phyloP scores from a whole-genome alignment of 2,113 vertebrate genomes.

The Meleagris gallopavo region DNA sequence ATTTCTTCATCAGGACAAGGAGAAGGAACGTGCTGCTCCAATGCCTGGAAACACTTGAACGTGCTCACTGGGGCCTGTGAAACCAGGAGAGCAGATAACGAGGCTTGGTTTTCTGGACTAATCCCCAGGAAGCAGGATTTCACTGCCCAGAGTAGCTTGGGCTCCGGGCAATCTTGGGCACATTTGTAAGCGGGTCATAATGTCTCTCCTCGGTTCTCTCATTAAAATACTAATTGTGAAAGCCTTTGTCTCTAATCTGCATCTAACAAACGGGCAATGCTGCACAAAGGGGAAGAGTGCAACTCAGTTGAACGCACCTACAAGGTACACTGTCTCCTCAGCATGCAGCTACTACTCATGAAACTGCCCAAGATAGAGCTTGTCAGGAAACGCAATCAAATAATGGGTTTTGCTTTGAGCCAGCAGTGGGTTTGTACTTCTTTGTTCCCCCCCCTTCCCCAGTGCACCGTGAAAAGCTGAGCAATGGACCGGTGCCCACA shows the following conservation, averaged over 20 bases:
- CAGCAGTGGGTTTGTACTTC: neutral
- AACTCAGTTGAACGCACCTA: neutral
- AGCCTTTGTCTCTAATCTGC: conserved; percentile 37
- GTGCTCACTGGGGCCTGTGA: neutral
- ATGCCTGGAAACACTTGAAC: conserved; percentile 8
- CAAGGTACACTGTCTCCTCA: neutral
- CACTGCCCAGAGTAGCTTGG: neutral
- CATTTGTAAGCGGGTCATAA: conserved; percentile 28
- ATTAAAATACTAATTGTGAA: conserved; percentile 47
- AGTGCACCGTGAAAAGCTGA: rapidly evolving
- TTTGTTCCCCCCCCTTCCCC: neutral
- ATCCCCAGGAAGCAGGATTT: conserved; percentile 33
- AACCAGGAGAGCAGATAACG: neutral
- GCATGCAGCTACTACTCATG: rapidly evolving
- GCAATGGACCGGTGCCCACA: neutral
- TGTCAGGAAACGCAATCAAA: neutral
- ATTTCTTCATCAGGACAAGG: neutral
- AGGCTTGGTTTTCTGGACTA: neutral
- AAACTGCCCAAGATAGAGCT: neutral
- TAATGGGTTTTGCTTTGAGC: neutral
- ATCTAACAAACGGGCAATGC: conserved; percentile 4
- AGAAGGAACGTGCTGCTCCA: neutral
- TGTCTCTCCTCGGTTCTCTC: conserved; percentile 27
- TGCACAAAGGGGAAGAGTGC: conserved; percentile 15
- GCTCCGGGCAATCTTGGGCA: conserved; percentile 26